Evolutionary conservation across 2,888 invertebrate species (phyloP).

Genomic region (Ametastegia equiseti): DNA sequence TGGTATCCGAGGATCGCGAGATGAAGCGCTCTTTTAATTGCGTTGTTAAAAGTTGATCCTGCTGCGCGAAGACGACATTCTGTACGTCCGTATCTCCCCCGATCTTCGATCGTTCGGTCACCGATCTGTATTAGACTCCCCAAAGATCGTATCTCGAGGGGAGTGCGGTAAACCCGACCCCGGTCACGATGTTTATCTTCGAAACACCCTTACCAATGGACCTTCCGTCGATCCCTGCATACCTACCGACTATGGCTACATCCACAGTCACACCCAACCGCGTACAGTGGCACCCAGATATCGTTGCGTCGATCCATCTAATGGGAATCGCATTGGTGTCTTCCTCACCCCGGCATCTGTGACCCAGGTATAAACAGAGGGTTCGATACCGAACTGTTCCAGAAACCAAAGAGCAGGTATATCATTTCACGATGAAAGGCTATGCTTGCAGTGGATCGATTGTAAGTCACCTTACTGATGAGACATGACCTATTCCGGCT

Average conservation of each 20-base stretch:
- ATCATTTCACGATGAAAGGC: neutral
- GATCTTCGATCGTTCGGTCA: slow-evolving; percentile 46
- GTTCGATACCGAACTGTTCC: neutral
- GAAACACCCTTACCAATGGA: slow-evolving; percentile 42
- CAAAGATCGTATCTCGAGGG: slow-evolving; percentile 30
- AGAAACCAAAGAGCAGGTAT: neutral
- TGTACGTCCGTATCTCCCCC: slow-evolving; percentile 30
- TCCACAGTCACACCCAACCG: slow-evolving; percentile 25
- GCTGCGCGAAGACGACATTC: slow-evolving; percentile 46
- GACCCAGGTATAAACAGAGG: slow-evolving; percentile 18
- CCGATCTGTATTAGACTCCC: slow-evolving; percentile 42
- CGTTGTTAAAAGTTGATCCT: slow-evolving; percentile 46
- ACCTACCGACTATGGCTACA: slow-evolving; percentile 3
- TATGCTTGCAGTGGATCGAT: too few relatives aligned
- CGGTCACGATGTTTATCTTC: slow-evolving; percentile 36
- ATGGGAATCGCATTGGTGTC: slow-evolving; percentile 46
- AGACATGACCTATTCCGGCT: too few relatives aligned
- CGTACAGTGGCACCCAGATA: slow-evolving; percentile 41
- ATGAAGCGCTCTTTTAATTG: slow-evolving; percentile 36
- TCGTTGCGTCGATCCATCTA: slow-evolving; percentile 44
- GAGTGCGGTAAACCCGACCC: slow-evolving; percentile 42
- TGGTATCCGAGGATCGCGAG: slow-evolving; percentile 18
- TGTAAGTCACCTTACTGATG: too few relatives aligned
- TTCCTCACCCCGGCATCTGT: slow-evolving; percentile 28
- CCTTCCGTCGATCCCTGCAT: slow-evolving; percentile 39